These are phyloP conservation scores for Torymus tubicola DNA, from an alignment of 2,888 invertebrate genomes.

Conservation along the genomic window DNA sequence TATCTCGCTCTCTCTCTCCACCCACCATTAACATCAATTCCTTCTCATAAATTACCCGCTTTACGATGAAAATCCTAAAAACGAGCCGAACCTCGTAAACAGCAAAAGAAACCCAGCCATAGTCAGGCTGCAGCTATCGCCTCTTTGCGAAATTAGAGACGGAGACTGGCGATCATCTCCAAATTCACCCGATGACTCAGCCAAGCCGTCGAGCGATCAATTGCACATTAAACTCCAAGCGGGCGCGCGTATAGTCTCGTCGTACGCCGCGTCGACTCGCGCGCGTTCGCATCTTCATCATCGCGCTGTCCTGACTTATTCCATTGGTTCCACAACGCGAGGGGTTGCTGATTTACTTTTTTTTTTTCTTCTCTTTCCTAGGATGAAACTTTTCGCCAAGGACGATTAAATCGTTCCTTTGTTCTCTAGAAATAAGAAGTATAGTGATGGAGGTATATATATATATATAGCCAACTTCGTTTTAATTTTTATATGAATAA, in stretches of 20 bases:
- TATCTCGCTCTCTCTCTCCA: too few species aligned
- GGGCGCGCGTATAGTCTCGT: slow-evolving; percentile 50
- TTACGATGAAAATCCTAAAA: too few species aligned
- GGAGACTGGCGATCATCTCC: neutral
- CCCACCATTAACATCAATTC: too few species aligned
- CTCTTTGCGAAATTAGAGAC: slow-evolving; percentile 47
- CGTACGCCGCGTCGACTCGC: slow-evolving; percentile 50
- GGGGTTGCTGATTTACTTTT: neutral
- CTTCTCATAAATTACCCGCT: too few species aligned
- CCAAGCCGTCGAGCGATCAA: slow-evolving; percentile 50
- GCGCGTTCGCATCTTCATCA: slow-evolving; percentile 60
- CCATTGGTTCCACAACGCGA: slow-evolving; percentile 5
- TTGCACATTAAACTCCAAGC: slow-evolving; percentile 57
- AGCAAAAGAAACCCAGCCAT: too few species aligned
- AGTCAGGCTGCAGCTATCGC: slow-evolving; percentile 22
- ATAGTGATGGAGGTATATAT: too few species aligned
- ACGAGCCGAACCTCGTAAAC: too few species aligned
- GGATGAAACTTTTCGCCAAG: too few species aligned
- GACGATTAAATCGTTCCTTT: too few species aligned
- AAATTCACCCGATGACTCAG: slow-evolving; percentile 49
- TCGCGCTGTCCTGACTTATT: slow-evolving; percentile 34
- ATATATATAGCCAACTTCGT: too few species aligned
- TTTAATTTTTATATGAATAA: too few species aligned
- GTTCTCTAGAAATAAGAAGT: too few species aligned
- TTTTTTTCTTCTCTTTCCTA: neutral